Evolutionary conservation across 1,140 invertebrate species (phyloP).

Genomic region (Condylostylus longicornis): DNA sequence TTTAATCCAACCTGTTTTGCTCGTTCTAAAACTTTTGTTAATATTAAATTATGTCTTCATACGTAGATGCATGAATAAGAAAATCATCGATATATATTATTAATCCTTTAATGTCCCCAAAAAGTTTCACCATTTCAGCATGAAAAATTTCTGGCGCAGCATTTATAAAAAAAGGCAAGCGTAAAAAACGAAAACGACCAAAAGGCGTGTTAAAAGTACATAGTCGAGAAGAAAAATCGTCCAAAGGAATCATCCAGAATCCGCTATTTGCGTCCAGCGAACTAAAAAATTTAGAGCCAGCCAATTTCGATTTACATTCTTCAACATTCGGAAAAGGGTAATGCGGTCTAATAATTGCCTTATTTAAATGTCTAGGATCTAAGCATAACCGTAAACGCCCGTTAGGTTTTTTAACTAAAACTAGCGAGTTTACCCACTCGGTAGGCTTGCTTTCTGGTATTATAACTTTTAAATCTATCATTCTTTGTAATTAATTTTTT

Average conservation of each 20-base stretch:
- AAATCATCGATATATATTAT: conserved; percentile 28
- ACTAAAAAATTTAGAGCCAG: conserved; percentile 25
- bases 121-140: conserved; percentile 16
- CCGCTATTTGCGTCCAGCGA: conserved; percentile 31
- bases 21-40: conserved; percentile 19
- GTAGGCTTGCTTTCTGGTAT: conserved; percentile 21
- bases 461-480: conserved; percentile 22
- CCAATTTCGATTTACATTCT: conserved; percentile 24
- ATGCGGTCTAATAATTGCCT: conserved; percentile 27
- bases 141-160: conserved; percentile 30
- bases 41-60: conserved; percentile 17
- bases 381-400: conserved; percentile 30
- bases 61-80: conserved; percentile 14
- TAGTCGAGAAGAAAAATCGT: conserved; percentile 22
- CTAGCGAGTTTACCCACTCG: conserved; percentile 32
- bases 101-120: conserved; percentile 23
- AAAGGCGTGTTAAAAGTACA: conserved; percentile 35
- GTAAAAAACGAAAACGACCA: conserved; percentile 22
- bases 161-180: conserved; percentile 32
- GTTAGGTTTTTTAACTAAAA: conserved; percentile 27
- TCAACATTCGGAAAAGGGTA: conserved; percentile 32
- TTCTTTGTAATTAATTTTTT: conserved; percentile 18
- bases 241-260: conserved; percentile 33
- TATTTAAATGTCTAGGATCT: conserved; percentile 34
- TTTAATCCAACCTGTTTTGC: conserved; percentile 4